Base-by-base conservation (phyloP, 2,888 invertebrate species). In the Melinaea menophilus region DNA sequence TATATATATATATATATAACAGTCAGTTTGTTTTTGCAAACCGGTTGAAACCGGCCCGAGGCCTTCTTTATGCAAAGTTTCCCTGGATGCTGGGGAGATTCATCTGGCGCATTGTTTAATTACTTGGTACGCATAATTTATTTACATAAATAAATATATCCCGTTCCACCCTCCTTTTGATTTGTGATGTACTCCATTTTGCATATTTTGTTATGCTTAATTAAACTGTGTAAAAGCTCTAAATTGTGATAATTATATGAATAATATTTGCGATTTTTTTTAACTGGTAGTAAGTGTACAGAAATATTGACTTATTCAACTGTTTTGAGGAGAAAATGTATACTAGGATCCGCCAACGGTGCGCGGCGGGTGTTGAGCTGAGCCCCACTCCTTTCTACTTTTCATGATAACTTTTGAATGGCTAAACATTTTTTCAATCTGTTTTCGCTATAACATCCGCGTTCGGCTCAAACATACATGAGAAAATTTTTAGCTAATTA, bases 141-240 rank as follows among this genome's bases (percentile, higher is more conserved):
- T 90, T 90, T 87, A 85, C 89, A 90, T 90, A 88, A 88, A 88
- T 88, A 89, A 89, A 85, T 81, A 85, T 75, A 79, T 80, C 75
- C 76, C 75, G 73, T 71, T 76, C 77, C 78, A 79, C 81, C 84
- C 84, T 74, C 76, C 76, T 81, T 85, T 82, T 86, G 87, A 87
- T 89, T 88, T 84, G 85, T 77, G 81, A 85, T 84, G 84, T 69
- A 75, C 75, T 72, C 76, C 77, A 86, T 88, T 22, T 88, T 85
- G 80, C 86, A 87, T 88, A 85, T 83, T 88, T 80, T 79, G 73
- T 72, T 69, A 71, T 64, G 77, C 79, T 82, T 85, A 83, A 84
- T 87, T 84, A 83, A 76, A 70, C 65, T 65, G 63, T 64, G 71
- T 69, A 65, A 68, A 68, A 45, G 60, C 63, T 57, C 62, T 67